Conservation (phyloP, 2,888 invertebrate species). For the Hartigia nigra region DNA sequence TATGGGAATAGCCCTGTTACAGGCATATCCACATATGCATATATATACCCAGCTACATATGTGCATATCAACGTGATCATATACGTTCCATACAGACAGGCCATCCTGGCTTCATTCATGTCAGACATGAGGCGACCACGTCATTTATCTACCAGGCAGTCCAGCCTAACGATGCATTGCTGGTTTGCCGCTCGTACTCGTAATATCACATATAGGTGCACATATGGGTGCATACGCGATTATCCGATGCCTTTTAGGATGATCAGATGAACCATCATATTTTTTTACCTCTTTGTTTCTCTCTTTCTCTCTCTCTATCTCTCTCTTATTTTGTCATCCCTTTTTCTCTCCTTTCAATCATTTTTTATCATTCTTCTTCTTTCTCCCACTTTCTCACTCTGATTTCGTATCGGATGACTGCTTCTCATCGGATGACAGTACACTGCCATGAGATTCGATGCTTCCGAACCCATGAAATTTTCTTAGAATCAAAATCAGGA, state of each 20-base stretch:
- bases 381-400: neutral
- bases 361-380: neutral
- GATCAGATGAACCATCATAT: neutral
- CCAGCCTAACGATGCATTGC: slow-evolving; percentile 59
- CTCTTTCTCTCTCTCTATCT: neutral
- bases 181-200: slow-evolving; percentile 13
- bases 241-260: neutral
- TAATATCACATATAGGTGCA: slow-evolving; percentile 1
- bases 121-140: slow-evolving; percentile 59
- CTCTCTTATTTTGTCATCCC: neutral
- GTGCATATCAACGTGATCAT: neutral
- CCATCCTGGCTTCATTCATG: slow-evolving; percentile 59
- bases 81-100: neutral
- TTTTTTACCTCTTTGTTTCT: too few relatives aligned
- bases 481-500: neutral
- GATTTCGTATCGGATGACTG: neutral
- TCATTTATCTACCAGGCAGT: slow-evolving; percentile 58
- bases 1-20: slow-evolving; percentile 3
- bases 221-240: neutral
- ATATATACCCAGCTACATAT: neutral
- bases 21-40: slow-evolving; percentile 21
- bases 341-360: neutral
- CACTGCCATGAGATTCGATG: neutral
- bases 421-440: neutral
- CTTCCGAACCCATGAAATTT: neutral